These are phyloP conservation scores for Sebastes cheni DNA, from an alignment of 2,797 vertebrate genomes.

Conservation along the genomic window DNA sequence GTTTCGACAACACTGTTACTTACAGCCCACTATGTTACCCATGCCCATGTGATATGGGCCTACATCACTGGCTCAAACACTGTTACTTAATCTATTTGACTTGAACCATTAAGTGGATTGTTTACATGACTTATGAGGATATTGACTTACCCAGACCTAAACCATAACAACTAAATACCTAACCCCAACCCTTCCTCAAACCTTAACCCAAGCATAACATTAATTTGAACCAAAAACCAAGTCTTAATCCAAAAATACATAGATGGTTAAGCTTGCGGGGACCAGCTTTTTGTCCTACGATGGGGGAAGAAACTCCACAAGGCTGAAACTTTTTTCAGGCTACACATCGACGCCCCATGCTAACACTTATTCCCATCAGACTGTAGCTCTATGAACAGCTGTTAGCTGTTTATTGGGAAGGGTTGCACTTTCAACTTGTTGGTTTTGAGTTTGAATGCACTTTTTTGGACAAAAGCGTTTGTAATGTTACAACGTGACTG, in stretches of 20 bases:
- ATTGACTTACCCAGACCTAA: not conserved
- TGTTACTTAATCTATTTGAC: not conserved
- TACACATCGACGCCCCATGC: not conserved
- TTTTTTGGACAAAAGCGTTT: not conserved
- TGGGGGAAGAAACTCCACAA: not conserved
- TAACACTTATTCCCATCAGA: not conserved
- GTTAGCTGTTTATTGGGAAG: not conserved
- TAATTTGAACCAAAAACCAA: constrained; percentile 6
- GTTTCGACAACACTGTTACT: not conserved
- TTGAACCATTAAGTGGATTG: not conserved
- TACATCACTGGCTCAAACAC: not conserved
- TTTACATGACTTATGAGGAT: not conserved
- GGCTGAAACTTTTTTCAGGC: not conserved
- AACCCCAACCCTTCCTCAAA: constrained; percentile 9
- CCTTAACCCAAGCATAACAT: not conserved
- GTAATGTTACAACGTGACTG: not conserved
- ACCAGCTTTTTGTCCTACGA: not conserved
- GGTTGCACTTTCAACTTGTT: not conserved
- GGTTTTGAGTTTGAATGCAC: not conserved
- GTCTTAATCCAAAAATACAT: not conserved
- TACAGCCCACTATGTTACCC: not conserved
- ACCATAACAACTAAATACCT: not conserved
- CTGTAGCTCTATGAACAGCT: not conserved
- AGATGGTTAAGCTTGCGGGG: not conserved
- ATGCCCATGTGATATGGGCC: not conserved